Base-by-base conservation (phyloP, 2,888 invertebrate species). In the Megamerina dolium region DNA sequence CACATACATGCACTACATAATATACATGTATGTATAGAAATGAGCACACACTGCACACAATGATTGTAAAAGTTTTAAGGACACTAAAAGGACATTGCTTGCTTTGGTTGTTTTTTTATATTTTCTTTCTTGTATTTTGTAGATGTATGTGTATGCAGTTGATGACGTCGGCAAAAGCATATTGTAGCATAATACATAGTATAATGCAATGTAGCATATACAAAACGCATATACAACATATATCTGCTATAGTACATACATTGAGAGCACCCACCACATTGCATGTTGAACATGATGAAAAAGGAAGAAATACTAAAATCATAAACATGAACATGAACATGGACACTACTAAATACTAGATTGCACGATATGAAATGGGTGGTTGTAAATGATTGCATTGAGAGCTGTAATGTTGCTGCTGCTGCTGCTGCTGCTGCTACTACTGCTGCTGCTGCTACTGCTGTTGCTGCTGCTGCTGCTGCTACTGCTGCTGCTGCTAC, bases 21-120 rank as follows among this genome's bases (percentile, higher is more conserved):
- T n/a, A n/a, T n/a, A n/a, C n/a, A n/a, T n/a, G n/a, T n/a, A n/a
- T n/a, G n/a, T n/a, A n/a, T n/a, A n/a, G n/a, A n/a, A n/a, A n/a
- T n/a, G n/a, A n/a, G n/a, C n/a, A n/a, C n/a, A n/a, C n/a, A n/a
- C n/a, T n/a, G n/a, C n/a, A n/a, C 5, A n/a, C 26, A 37, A 37
- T 27, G 37, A 14, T 37, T 37, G 37, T 27, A 37, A 14, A 27
- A 27, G 9, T 37, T 27, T 37, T 37, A 19, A 27, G 37, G 37
- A 37, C 37, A 37, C 21, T 10, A 23, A 35, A 35, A 35, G 35
- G 21, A 35, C 35, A 35, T 21, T 10, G 20, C 23, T 35, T 21
- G 9, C 13, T 27, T 23, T 13, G 19, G 3, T 35, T 19, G 5
- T 21, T 21, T 3, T 35, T 13, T 20, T 20, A 21, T 6, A 9